These are phyloP conservation scores for Lycocerus yunnanus DNA, from an alignment of 2,888 invertebrate genomes.

Conservation along the genomic window DNA sequence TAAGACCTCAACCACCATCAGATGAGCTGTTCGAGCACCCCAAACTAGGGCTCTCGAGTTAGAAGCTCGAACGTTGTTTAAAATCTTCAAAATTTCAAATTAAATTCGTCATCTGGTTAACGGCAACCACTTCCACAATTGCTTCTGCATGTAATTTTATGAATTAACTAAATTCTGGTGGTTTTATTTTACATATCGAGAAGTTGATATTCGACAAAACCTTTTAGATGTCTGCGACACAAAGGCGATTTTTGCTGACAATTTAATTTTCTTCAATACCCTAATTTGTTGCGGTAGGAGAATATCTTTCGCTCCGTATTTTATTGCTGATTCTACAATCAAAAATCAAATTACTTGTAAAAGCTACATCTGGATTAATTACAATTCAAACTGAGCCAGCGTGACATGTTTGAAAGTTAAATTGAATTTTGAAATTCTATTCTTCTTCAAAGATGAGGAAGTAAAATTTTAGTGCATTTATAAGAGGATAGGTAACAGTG, in stretches of 20 bases:
- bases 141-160: not conserved
- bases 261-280: not conserved
- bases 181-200: not conserved
- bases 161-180: not conserved
- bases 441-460: not conserved
- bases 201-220: not conserved
- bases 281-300: not conserved
- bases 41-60: no score
- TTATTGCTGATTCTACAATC: not conserved
- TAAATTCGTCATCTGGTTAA: no score
- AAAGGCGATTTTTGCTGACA: not conserved
- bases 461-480: not conserved
- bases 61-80: no score
- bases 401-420: not conserved
- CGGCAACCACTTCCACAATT: not conserved
- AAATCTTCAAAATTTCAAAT: no score
- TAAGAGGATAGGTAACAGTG: slow-evolving; percentile 13
- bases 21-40: no score
- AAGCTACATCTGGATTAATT: not conserved
- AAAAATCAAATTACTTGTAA: not conserved
- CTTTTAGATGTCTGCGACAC: not conserved
- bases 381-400: not conserved
- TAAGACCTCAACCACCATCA: no score
- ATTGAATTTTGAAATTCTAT: not conserved
- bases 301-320: not conserved